Conservation (phyloP, 2,113 vertebrate genomes). For the Rhea pennata region DNA sequence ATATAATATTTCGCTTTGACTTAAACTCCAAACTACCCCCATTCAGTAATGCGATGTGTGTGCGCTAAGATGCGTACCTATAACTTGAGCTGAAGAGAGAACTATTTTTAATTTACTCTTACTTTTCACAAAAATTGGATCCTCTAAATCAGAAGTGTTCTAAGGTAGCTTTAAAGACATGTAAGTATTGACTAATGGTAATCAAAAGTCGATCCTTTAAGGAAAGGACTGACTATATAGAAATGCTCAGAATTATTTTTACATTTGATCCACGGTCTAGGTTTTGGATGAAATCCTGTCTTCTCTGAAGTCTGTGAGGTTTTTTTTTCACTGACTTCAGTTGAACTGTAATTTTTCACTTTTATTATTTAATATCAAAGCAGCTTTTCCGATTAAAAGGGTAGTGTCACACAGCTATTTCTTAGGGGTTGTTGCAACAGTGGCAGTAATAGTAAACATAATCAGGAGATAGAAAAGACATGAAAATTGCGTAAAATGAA, state of each 20-base stretch:
- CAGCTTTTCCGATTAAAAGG: not conserved
- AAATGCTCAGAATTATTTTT: not conserved
- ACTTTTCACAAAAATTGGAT: not conserved
- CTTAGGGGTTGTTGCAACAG: not conserved
- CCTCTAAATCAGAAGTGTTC: not conserved
- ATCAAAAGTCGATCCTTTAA: not conserved
- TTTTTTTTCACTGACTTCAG: not conserved
- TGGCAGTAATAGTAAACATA: not conserved
- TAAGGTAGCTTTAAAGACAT: not conserved
- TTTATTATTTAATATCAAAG: constrained; percentile 13
- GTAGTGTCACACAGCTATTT: not conserved
- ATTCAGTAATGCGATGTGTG: not conserved
- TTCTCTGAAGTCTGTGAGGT: not conserved
- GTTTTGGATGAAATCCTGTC: not conserved
- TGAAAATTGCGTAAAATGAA: not conserved
- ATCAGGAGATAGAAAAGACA: not conserved
- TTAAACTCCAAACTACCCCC: not conserved
- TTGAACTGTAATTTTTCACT: not conserved
- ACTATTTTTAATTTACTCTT: not conserved
- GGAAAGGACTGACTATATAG: not conserved
- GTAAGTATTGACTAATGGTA: not conserved
- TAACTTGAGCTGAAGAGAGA: not conserved
- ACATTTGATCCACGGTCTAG: not conserved
- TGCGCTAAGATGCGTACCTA: not conserved
- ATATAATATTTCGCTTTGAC: not conserved